Percentiles rank a stretch among this genome's conserved stretches.
Evolutionary conservation across 2,797 vertebrate genomes (phyloP).

Genomic region (Monodelphis domestica): DNA sequence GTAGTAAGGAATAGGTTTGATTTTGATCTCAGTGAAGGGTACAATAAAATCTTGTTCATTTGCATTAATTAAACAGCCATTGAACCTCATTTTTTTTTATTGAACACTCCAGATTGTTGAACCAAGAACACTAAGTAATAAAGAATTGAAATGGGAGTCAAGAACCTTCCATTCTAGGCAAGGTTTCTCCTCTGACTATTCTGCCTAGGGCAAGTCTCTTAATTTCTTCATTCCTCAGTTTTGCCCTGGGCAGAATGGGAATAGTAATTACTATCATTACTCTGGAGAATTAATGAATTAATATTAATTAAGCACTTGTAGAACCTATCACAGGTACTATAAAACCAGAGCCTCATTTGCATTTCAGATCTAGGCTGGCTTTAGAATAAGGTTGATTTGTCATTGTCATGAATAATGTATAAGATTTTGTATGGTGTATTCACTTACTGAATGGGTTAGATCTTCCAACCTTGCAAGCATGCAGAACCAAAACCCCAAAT

Average conservation of each 20-base stretch:
- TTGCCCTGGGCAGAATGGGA: conserved; percentile 11
- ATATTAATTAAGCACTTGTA: background rate
- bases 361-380: conserved; percentile 31
- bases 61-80: conserved; percentile 66
- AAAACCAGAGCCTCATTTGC: background rate
- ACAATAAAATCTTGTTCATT: conserved; percentile 60
- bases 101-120: background rate
- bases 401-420: background rate
- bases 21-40: conserved; percentile 42
- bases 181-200: conserved; percentile 4
- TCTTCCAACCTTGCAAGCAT: background rate
- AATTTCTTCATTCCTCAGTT: conserved; percentile 2
- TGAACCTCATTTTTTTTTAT: conserved; percentile 55
- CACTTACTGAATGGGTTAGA: background rate
- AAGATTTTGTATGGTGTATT: background rate
- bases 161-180: conserved; percentile 28
- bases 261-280: conserved; percentile 11
- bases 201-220: background rate
- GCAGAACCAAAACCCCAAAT: background rate
- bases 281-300: background rate
- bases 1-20: conserved; percentile 46
- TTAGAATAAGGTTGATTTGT: conserved; percentile 21
- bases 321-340: background rate
- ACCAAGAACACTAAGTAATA: conserved; percentile 14
- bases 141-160: conserved; percentile 10